Evolutionary conservation across 2,113 vertebrate species (phyloP).

Genomic region (Chlamydotis undulata): DNA sequence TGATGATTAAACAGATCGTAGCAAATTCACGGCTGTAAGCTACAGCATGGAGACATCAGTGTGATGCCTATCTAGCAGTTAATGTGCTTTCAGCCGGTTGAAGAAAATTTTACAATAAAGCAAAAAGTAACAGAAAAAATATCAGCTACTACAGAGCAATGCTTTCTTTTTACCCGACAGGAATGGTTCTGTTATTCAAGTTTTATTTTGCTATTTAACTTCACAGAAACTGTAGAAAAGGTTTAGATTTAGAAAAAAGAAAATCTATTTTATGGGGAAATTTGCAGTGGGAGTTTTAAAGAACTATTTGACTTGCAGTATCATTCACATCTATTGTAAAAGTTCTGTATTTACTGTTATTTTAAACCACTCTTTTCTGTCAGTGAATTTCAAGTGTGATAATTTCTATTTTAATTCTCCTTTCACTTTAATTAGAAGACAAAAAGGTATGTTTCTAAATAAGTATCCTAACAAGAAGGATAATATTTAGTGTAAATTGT

Average conservation of each 20-base stretch:
- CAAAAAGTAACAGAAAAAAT: constrained; percentile 71
- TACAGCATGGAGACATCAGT: constrained; percentile 84
- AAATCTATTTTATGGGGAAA: constrained; percentile 29
- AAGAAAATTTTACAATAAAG: constrained; percentile 77
- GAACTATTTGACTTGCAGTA: constrained; percentile 42
- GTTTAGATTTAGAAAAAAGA: constrained; percentile 29
- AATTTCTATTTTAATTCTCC: constrained; percentile 43
- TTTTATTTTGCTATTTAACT: constrained; percentile 57
- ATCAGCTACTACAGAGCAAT: constrained; percentile 53
- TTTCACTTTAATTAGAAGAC: constrained; percentile 57
- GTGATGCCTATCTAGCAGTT: constrained; percentile 82
- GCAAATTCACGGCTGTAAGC: constrained; percentile 90
- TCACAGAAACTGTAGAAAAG: background rate
- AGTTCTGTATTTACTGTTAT: constrained; percentile 27
- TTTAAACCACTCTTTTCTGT: constrained; percentile 39
- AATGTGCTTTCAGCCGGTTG: constrained; percentile 79
- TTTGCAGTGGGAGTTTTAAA: constrained; percentile 55
- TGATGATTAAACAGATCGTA: constrained; percentile 93
- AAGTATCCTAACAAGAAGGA: constrained; percentile 9
- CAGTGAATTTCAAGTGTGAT: constrained; percentile 36
- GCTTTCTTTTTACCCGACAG: background rate
- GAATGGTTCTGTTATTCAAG: constrained; percentile 17
- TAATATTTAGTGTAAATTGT: constrained; percentile 47
- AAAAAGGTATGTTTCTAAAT: constrained; percentile 52
- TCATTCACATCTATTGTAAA: constrained; percentile 43